Evolutionary conservation across 2,888 invertebrate genomes (phyloP), one percentile per base, ranked within the genome.

Genomic region (Drosophila rellima): DNA sequence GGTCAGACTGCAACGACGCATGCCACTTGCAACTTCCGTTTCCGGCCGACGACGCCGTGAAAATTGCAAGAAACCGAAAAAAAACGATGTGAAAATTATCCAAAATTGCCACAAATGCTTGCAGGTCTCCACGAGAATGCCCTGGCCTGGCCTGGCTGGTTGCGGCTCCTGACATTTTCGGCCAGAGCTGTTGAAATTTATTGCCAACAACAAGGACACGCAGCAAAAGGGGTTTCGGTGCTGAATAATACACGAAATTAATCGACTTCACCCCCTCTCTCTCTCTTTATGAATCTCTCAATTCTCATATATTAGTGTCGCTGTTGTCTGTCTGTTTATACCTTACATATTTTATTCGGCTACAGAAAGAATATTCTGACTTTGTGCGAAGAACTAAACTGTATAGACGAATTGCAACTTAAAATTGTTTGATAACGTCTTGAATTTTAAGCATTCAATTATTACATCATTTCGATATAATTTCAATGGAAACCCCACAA

Each of bases 11-110:
- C 70, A 63, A 65, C 77, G 77, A 83, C 85, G 88, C 88, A 83
- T 80, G 82, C 80, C 77, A 82, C 77, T 79, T 88, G 86, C 78
- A 72, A 82, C 80, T 82, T 83, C 85, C 82, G 82, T 70, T 82
- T 87, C 82, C 87, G 84, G 64, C 45, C 65, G 70, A 50, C 60
- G 60, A 48, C 55, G 65, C 61, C 42, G 59, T 75, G 63, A 29
- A 67, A 70, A 79, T 52, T 47, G 63, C 65, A 75, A 57, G 65
- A 56, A 62, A 62, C 44, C 40, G 40, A 52, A 52, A 39, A 80
- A 82, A 83, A 83, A 80, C 81, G 47, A 86, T 80, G 50, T 48
- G 60, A 65, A 65, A 83, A 77, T 80, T 60, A 81, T 80, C 62
- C 67, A 39, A 82, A 87, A 84, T 64, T 81, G 68, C 75, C 65